Conservation (phyloP, 1,140 invertebrate species). For the Gryon sp. region DNA sequence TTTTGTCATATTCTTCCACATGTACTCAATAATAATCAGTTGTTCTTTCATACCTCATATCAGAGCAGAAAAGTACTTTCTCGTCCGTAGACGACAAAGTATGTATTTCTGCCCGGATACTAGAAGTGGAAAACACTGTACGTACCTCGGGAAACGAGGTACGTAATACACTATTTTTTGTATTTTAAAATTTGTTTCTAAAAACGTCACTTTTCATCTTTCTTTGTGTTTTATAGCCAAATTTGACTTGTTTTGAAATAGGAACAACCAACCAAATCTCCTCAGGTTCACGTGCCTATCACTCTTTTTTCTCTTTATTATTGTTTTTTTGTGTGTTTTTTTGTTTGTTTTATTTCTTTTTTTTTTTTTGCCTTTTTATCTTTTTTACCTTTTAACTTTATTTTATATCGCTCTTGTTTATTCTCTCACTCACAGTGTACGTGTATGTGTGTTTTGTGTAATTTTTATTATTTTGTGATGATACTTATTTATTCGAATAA, state of each 20-base stretch:
- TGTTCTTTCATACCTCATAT: no score
- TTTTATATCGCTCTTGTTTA: constrained; percentile 15
- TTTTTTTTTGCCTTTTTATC: constrained; percentile 46
- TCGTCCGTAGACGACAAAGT: no score
- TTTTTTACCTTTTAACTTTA: no score
- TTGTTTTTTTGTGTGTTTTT: constrained; percentile 54
- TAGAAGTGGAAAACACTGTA: no score
- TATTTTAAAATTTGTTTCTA: no score
- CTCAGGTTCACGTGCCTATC: constrained; percentile 54
- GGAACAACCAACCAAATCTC: constrained; percentile 78
- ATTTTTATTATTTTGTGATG: constrained; percentile 70
- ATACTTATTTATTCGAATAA: constrained; percentile 78
- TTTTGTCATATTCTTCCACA: constrained; percentile 38
- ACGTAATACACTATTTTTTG: no score
- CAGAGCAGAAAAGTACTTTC: no score
- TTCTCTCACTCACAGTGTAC: constrained; percentile 38
- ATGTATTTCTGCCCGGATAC: no score
- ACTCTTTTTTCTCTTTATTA: constrained; percentile 16
- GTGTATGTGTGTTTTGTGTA: constrained; percentile 64
- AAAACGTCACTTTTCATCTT: constrained; percentile 34
- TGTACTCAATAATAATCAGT: constrained; percentile 39
- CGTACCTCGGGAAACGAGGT: no score
- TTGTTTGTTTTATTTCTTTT: constrained; percentile 1
- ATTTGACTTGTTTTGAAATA: constrained; percentile 73
- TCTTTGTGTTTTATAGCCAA: constrained; percentile 50